Conservation (phyloP, 2,888 invertebrate species). For the Dermolepida albohirtum region DNA sequence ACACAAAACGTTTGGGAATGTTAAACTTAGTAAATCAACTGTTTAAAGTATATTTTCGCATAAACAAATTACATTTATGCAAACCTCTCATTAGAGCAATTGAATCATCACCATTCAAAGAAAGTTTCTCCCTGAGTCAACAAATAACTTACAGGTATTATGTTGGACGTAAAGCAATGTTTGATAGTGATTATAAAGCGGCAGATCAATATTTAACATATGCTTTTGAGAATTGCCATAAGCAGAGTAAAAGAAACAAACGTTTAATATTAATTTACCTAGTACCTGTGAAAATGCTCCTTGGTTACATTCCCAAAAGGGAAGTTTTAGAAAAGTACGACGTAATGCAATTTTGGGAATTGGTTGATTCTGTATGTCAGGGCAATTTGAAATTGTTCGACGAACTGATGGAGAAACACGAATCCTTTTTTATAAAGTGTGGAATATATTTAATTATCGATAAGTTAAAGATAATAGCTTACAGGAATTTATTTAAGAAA, state of each 20-base stretch:
- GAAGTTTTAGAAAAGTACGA: conserved; percentile 88
- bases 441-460: conserved; percentile 99
- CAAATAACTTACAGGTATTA: conserved; percentile 97
- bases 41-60: conserved; percentile 87
- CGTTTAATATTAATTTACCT: conserved; percentile 93
- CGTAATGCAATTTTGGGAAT: conserved; percentile 89
- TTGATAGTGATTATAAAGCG: conserved; percentile 94
- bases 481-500: conserved; percentile 95
- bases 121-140: conserved; percentile 90
- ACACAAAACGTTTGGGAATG: conserved; percentile 97
- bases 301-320: conserved; percentile 93
- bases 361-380: conserved; percentile 88
- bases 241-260: conserved; percentile 85
- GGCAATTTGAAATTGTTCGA: conserved; percentile 90
- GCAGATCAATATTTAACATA: conserved; percentile 94
- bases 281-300: conserved; percentile 96
- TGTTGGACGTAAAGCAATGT: conserved; percentile 98
- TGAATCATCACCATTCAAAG: conserved; percentile 91
- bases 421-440: conserved; percentile 92
- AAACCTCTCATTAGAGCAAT: conserved; percentile 97
- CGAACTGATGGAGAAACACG: conserved; percentile 85
- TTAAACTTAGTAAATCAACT: conserved; percentile 95
- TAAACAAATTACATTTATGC: conserved; percentile 88
- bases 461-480: conserved; percentile 94
- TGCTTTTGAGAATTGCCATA: conserved; percentile 93